Evolutionary conservation across 2,888 invertebrate species (phyloP), one percentile per base, ranked within the genome.

Genomic region (Deilephila porcellus): DNA sequence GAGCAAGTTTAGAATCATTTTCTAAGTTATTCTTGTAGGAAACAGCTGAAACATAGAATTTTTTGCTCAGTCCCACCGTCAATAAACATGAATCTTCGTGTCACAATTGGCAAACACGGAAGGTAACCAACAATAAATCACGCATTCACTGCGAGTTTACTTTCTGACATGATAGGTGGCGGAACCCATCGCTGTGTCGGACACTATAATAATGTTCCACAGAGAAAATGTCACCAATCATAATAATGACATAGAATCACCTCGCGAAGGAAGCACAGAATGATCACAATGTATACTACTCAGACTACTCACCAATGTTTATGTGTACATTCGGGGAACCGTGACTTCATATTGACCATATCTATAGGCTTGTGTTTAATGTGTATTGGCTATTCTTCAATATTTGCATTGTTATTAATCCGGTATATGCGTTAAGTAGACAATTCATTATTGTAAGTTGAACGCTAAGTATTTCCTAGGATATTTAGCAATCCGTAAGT

Each of bases 201-300:
- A 67, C 67, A 45, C 45, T 67, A 52, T 67, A 67, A 67, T 67
- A 67, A 67, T 25, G 67, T 52, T 67, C 67, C 52, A 45, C 45
- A 67, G 67, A 67, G 67, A 45, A 67, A 67, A 67, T 67, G 67
- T 67, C 67, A 67, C 67, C 67, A 67, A 67, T 67, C 67, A 67
- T 67, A 45, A 52, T 67, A 67, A 67, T 67, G 52, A 67, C 67
- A 67, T 67, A 67, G 67, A 67, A 52, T 67, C 67, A 67, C 63
- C 63, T 34, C 67, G 25, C 52, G 67, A 67, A 25, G 67, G 67
- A 52, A 67, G 67, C 17, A 19, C 20, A 67, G 52, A 17, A 52
- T 45, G 25, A 37, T 19, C 34, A 67, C 67, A 67, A 52, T 67
- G 67, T 67, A 67, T 52, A 67, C 67, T 20, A 25, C 67, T 25